Conservation (phyloP, 2,888 invertebrate genomes). For the Callinectes sapidus region DNA sequence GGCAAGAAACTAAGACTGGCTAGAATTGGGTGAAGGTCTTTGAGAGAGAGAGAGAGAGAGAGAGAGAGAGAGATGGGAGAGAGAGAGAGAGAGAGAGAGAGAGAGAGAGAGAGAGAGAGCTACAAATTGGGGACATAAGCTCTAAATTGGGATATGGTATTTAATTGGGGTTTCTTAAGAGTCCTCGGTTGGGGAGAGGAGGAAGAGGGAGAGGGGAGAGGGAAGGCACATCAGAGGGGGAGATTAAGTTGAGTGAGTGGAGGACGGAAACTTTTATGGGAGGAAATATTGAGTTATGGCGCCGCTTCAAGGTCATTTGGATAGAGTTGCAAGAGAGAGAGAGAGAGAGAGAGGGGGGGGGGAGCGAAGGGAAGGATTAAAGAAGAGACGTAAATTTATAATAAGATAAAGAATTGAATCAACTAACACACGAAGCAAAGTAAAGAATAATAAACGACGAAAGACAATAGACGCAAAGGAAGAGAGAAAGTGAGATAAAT, state of each 20-base stretch:
- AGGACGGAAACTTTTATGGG: too few relatives aligned
- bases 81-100: background rate
- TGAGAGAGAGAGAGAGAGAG: conserved; percentile 36
- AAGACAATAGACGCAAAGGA: background rate
- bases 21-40: conserved; percentile 15
- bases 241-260: background rate
- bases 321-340: background rate
- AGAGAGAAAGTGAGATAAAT: background rate
- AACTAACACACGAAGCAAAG: background rate
- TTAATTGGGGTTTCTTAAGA: background rate
- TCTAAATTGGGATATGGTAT: too few relatives aligned
- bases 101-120: too few relatives aligned
- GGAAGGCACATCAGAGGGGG: background rate
- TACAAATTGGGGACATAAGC: too few relatives aligned
- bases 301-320: too few relatives aligned
- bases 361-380: background rate
- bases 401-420: background rate
- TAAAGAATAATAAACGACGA: background rate
- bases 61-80: conserved; percentile 41
- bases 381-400: background rate
- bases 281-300: too few relatives aligned
- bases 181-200: too few relatives aligned
- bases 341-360: background rate
- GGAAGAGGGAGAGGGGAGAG: too few relatives aligned
- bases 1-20: background rate